Evolutionary conservation across 2,888 invertebrate species (phyloP).

Genomic region (Mythimna pallens): DNA sequence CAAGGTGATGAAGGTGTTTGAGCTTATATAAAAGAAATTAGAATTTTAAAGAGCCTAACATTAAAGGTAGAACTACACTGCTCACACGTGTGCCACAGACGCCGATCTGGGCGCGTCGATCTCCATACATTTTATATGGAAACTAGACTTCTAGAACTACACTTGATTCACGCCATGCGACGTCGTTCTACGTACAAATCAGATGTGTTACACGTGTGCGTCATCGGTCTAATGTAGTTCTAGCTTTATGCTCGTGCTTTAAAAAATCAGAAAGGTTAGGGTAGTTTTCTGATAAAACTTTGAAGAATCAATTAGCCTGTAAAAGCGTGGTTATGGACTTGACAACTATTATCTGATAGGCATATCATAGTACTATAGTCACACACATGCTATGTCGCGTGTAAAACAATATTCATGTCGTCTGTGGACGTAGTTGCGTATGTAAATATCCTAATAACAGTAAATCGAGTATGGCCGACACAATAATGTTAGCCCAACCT

Average conservation of each 20-base stretch:
- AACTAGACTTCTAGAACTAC: no score
- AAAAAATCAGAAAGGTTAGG: background rate
- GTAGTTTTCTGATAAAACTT: background rate
- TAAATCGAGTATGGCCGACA: slow-evolving; percentile 45
- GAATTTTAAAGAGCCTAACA: no score
- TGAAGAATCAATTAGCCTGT: background rate
- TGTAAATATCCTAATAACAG: slow-evolving; percentile 63
- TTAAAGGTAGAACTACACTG: no score
- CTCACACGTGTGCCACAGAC: no score
- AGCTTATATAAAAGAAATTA: no score
- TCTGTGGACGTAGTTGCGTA: slow-evolving; percentile 41
- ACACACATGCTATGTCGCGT: slow-evolving; percentile 51
- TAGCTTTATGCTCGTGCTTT: background rate
- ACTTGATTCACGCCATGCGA: no score
- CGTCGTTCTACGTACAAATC: no score
- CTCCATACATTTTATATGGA: no score
- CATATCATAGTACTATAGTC: slow-evolving; percentile 1
- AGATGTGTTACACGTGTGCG: no score
- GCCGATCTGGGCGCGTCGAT: no score
- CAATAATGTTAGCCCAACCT: slow-evolving; percentile 56
- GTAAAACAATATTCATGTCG: slow-evolving; percentile 47
- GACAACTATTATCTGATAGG: background rate
- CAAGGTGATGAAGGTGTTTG: no score
- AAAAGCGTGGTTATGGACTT: background rate
- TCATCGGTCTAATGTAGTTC: no score